Evolutionary conservation across 2,113 vertebrate genomes (phyloP), one percentile per base, ranked within the genome.

Genomic region (Nematolebias whitei): DNA sequence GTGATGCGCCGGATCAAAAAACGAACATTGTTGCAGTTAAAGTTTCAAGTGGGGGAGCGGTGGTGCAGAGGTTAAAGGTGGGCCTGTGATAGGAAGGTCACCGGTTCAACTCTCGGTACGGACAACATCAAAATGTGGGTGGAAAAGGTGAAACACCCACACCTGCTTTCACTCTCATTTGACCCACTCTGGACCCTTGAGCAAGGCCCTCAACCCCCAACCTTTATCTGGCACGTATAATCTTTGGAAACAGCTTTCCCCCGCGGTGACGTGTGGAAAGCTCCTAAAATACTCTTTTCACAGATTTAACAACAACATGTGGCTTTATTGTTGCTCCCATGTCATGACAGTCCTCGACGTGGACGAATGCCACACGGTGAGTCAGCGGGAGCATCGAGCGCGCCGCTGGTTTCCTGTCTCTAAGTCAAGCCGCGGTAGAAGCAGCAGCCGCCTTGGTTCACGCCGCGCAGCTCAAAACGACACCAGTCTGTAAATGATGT

Each of bases 271-370:
- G 74, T 81, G 82, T 83, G 78, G 66, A 74, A 72, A 79, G 80
- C 78, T 76, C 69, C 73, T 72, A 68, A 86, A 86, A 74, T 78
- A 79, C 70, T 78, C 56, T 59, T 82, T 76, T 71, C 76, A 85
- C 74, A 88, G 81, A 88, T 88, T 70, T 63, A 63, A 68, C 68
- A 76, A 79, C 69, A 64, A 66, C 75, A 74, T 71, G 63, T 63
- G 71, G 65, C 52, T 47, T 71, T 63, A 59, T 66, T 78, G 75
- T 71, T 62, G 67, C 59, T 68, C 51, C 50, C 41, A 32, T 41
- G 47, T 56, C 70, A 56, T 76, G 68, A 77, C 73, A 68, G 83
- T 74, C 39, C 63, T 38, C 47, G 61, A 54, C 71, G 80, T 66
- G 66, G 71, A 84, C 74, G 69, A 70, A 80, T 40, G 69, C 76